phyloP scores from a whole-genome alignment of 2,888 invertebrate species.

The Camptogramma bilineatum region DNA sequence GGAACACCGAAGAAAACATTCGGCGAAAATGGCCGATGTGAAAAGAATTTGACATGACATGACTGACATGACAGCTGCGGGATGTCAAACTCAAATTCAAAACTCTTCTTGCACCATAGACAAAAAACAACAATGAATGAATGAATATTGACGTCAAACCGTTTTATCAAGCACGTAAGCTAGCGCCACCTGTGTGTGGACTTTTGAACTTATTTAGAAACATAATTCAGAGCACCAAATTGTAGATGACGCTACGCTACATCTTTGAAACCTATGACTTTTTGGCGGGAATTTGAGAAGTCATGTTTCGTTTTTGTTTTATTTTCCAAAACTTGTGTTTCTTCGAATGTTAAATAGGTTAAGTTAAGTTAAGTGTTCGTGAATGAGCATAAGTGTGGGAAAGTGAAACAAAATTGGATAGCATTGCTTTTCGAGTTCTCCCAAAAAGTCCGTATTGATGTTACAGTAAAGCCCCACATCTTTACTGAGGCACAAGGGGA shows the following conservation, averaged over 20 bases:
- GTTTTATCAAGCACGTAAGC: neutral
- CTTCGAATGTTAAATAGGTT: too few relatives aligned
- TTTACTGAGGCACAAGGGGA: too few relatives aligned
- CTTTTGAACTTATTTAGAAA: conserved; percentile 5
- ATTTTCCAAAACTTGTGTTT: too few relatives aligned
- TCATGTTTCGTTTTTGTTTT: too few relatives aligned
- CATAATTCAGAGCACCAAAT: neutral
- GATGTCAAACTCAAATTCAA: conserved; percentile 45
- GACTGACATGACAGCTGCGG: neutral
- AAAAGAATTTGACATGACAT: conserved; percentile 63
- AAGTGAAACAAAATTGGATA: too few relatives aligned
- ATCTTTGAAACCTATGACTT: too few relatives aligned
- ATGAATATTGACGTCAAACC: conserved; percentile 11
- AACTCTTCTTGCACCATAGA: conserved; percentile 4
- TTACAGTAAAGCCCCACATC: too few relatives aligned
- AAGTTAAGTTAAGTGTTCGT: too few relatives aligned
- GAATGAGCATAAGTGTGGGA: too few relatives aligned
- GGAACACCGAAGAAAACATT: conserved; percentile 78
- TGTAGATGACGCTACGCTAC: conserved; percentile 13
- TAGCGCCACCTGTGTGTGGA: neutral
- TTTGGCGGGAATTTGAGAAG: too few relatives aligned
- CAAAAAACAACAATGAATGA: conserved; percentile 3
- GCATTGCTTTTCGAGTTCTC: too few relatives aligned
- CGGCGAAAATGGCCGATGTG: conserved; percentile 83
- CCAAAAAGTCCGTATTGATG: too few relatives aligned